Percentiles rank a stretch among this genome's conserved stretches.
phyloP scores from a whole-genome alignment of 1,140 invertebrate species.

The Lanistes nyassanus region DNA sequence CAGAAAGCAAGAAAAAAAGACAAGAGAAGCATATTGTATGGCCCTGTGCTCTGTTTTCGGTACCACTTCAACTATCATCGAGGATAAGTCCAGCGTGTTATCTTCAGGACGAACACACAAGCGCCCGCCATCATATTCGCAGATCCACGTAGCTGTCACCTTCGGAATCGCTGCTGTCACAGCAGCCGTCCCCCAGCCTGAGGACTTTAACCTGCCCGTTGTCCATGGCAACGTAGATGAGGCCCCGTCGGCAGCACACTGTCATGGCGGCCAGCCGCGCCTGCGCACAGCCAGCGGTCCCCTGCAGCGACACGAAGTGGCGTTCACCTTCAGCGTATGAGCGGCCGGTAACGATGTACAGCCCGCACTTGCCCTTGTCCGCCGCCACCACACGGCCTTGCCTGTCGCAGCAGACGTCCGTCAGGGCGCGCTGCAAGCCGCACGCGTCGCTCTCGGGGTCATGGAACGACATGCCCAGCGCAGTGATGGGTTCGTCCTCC shows the following conservation, averaged over 20 bases:
- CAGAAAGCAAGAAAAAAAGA: no score
- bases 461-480: no score
- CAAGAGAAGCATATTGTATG: no score
- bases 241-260: neutral
- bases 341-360: slow-evolving; percentile 7
- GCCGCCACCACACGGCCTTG: neutral
- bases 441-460: no score
- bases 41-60: neutral
- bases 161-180: neutral
- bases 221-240: slow-evolving; percentile 6
- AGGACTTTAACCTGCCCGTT: slow-evolving; percentile 2
- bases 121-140: neutral
- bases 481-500: slow-evolving; percentile 2
- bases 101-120: neutral
- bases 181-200: neutral
- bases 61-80: no score
- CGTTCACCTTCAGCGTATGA: neutral
- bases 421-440: neutral
- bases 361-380: slow-evolving; percentile 10
- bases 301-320: slow-evolving; percentile 12
- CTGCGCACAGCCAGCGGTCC: neutral
- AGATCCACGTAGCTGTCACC: neutral
- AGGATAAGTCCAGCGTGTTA: neutral
- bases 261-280: slow-evolving; percentile 11
- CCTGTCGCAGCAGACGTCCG: slow-evolving; percentile 13